Evolutionary conservation across 2,113 vertebrate species (phyloP), one percentile per base, ranked within the genome.

Genomic region (Leptocoma aspasia): DNA sequence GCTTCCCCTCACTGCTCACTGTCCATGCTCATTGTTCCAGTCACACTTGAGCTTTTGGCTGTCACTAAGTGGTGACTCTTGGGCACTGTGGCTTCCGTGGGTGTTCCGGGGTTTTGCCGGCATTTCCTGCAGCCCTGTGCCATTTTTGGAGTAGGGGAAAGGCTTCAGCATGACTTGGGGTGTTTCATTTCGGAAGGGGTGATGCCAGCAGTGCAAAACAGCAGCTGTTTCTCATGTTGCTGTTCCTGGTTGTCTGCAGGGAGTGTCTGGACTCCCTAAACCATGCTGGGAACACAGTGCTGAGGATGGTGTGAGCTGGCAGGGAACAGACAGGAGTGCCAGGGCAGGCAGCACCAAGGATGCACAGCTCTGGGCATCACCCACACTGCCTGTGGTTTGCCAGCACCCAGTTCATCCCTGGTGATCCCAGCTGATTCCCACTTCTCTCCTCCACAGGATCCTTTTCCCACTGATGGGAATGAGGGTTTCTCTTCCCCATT

Each of bases 241-340:
- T 37, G 9, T 20, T 78, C 53, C 15, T 30, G 54, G 23, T 20
- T 63, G 18, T 21, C 39, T 0, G 0, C 57, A 31, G 47, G 49
- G 19, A 53, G 23, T 16, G 13, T 37, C n/a, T 5, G 15, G 39
- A 37, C n/a, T 28, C 65, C n/a, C 28, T 56, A 33, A 59, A 65
- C 12, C 0, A 0, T 30, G 50, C 50, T 1, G 2, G 76, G 17
- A 89, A 13, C n/a, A 13, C 0, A 2, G 5, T 45, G 57, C 20
- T 0, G 1, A 41, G 73, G 52, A 5, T 30, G 18, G 24, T 1
- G 3, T 35, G 45, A 79, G 19, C 47, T 44, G 65, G 52, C 16
- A 19, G 41, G 19, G 57, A 45, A 27, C 41, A 63, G 54, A 26
- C 59, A 71, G 45, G 19, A 31, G 21, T 35, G 27, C 30, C 6